These are phyloP conservation scores for Xyrichtys novacula DNA, from an alignment of 2,797 vertebrate species.

Conservation along the genomic window DNA sequence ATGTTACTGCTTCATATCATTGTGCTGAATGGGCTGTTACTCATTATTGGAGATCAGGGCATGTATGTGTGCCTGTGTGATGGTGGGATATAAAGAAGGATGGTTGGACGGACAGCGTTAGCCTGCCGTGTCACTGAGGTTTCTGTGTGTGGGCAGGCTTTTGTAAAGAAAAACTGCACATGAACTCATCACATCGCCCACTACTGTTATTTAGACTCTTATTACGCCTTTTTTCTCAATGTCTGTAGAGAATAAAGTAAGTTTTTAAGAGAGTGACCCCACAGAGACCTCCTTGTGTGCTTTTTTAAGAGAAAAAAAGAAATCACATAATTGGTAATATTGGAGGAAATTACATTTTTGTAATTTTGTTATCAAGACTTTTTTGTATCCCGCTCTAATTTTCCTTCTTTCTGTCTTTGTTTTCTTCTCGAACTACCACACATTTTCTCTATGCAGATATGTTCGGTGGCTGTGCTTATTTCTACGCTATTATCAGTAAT, in stretches of 20 bases:
- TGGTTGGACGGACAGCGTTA: too few relatives aligned
- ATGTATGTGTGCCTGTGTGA: slow-evolving; percentile 10
- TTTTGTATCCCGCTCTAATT: neutral
- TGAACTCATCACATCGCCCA: slow-evolving; percentile 27
- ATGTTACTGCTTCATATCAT: slow-evolving; percentile 59
- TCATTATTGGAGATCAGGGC: slow-evolving; percentile 52
- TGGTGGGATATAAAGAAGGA: slow-evolving; percentile 18
- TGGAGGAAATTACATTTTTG: neutral
- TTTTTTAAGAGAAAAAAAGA: slow-evolving; percentile 3
- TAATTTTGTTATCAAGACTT: neutral
- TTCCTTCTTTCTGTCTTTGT: neutral
- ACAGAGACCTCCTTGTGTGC: slow-evolving; percentile 4
- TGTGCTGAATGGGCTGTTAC: slow-evolving; percentile 61
- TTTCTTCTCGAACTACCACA: neutral
- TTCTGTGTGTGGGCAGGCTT: slow-evolving; percentile 24
- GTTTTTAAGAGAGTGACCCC: neutral
- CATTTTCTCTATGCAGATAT: neutral
- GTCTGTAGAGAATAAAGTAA: neutral
- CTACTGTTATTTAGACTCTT: slow-evolving; percentile 11
- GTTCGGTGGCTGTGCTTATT: neutral
- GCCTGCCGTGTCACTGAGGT: slow-evolving; percentile 11
- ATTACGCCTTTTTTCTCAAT: slow-evolving; percentile 8
- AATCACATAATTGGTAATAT: neutral
- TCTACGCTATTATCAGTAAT: slow-evolving; percentile 24
- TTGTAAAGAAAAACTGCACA: slow-evolving; percentile 21